Conservation (phyloP, 2,797 vertebrate species). For the Melopsittacus undulatus region DNA sequence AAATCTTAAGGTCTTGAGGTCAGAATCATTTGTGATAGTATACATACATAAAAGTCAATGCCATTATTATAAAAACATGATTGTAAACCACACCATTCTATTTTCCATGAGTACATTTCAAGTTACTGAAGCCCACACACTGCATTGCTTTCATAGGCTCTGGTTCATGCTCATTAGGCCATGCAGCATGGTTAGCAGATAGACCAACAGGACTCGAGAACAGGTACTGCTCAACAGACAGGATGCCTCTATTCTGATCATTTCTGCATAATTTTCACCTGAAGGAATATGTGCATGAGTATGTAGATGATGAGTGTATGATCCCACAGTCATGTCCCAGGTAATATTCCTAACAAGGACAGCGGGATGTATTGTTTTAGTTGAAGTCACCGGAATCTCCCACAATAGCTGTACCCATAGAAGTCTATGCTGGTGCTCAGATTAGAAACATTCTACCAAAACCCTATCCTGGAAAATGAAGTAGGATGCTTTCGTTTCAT, state of each 20-base stretch:
- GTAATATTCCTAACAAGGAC: background rate
- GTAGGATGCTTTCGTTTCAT: background rate
- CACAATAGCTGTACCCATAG: background rate
- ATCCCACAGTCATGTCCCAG: background rate
- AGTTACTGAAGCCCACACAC: background rate
- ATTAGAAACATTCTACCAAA: background rate
- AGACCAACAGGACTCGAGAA: background rate
- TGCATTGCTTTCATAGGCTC: background rate
- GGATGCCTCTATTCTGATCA: background rate
- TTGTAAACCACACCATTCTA: background rate
- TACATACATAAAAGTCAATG: background rate
- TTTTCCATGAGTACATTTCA: background rate
- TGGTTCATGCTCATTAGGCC: conserved; percentile 51
- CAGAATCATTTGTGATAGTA: background rate
- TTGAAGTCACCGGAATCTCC: background rate
- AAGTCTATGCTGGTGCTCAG: background rate
- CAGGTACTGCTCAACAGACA: background rate
- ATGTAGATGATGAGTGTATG: background rate
- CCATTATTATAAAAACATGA: background rate
- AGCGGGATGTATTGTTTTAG: background rate
- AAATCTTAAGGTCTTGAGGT: background rate
- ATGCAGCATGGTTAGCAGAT: conserved; percentile 50
- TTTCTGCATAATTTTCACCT: background rate
- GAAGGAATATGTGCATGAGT: background rate
- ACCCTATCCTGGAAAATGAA: background rate